Evolutionary conservation across 2,797 vertebrate genomes (phyloP), one percentile per base, ranked within the genome.

Genomic region (Alfaro cultratus): DNA sequence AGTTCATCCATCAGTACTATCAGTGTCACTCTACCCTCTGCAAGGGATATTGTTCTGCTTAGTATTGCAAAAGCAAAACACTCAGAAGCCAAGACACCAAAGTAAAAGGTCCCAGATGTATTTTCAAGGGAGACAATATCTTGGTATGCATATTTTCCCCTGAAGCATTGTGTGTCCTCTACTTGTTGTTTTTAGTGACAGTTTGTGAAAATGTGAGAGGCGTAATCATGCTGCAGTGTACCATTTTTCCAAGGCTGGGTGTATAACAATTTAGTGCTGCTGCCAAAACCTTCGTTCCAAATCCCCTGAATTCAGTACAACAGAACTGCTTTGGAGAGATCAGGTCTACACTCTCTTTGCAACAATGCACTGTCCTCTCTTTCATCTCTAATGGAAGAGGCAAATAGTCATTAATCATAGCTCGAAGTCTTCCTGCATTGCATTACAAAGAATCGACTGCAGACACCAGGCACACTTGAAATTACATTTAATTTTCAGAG

Each of bases 41-140:
- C 45, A 73, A 86, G 86, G 85, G 84, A 87, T 47, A 80, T 82
- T 68, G 76, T 81, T 79, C 80, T 89, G 88, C 84, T 90, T 87
- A 86, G 85, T 82, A 79, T 84, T 77, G 85, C 86, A 90, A 86
- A 92, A 85, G 80, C 84, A 83, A 60, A 60, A 79, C 78, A 73
- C 82, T 91, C 72, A 82, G 64, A 90, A 90, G 82, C 83, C 74
- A 80, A 88, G 90, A 90, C 88, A 90, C 84, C 87, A 89, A 89
- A 88, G 89, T 85, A 81, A 86, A 87, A 87, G 85, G 87, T 94
- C 90, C 92, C 86, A 85, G 26, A 88, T 88, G 89, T 87, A 84
- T 92, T 92, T 93, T 94, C 91, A 93, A 93, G 91, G 87, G 87
- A 91, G 91, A 93, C 94, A 93, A 93, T 94, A 94, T 95, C 92